Evolutionary conservation across 2,797 vertebrate genomes (phyloP).

Genomic region (Gymnodraco acuticeps): DNA sequence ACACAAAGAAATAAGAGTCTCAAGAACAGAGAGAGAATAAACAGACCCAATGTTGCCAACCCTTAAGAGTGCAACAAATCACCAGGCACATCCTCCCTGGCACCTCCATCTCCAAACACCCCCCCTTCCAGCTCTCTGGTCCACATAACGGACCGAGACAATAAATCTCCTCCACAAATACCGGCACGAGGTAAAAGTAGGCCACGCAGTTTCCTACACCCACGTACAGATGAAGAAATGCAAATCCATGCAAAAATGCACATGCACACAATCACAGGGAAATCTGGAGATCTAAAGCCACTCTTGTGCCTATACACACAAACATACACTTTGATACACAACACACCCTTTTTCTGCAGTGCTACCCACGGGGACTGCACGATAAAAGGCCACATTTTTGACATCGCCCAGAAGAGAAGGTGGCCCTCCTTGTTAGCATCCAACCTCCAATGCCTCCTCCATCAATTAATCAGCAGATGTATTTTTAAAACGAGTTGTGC

Average conservation of each 20-base stretch:
- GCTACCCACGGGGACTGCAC: constrained; percentile 27
- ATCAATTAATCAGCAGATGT: constrained; percentile 88
- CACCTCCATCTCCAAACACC: constrained; percentile 32
- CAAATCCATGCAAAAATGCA: constrained; percentile 40
- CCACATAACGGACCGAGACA: constrained; percentile 36
- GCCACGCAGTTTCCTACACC: constrained; percentile 44
- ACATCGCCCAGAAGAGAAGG: constrained; percentile 46
- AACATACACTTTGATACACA: constrained; percentile 4
- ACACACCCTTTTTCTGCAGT: constrained; percentile 46
- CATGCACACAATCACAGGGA: background rate
- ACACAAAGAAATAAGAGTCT: background rate
- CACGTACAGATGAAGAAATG: constrained; percentile 37
- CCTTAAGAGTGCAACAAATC: constrained; percentile 12
- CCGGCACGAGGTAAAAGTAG: constrained; percentile 44
- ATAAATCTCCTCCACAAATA: constrained; percentile 59
- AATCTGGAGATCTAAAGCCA: constrained; percentile 16
- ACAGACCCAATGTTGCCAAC: background rate
- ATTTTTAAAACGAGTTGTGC: constrained; percentile 86
- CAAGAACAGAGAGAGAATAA: background rate
- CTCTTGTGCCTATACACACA: constrained; percentile 7
- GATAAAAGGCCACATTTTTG: constrained; percentile 53
- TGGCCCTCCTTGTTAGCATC: constrained; percentile 58
- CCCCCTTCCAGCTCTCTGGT: constrained; percentile 31
- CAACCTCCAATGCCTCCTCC: constrained; percentile 63
- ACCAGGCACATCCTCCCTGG: constrained; percentile 24